Evolutionary conservation across 92 coral and sea anemone species (phyloP).

Genomic region (Anthopleura xanthogrammica): DNA sequence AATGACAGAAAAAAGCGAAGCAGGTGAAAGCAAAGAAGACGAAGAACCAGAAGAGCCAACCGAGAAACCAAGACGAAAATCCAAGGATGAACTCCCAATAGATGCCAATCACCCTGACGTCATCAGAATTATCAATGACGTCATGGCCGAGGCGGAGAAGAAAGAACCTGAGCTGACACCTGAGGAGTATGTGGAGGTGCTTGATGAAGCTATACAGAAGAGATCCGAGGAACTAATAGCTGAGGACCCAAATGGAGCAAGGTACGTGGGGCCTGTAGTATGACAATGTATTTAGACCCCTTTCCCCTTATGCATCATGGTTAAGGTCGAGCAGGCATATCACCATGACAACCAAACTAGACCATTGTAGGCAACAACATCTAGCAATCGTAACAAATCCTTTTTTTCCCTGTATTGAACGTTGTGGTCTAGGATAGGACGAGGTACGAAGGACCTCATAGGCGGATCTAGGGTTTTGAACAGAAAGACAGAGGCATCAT

Average conservation of each 20-base stretch:
- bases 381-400: too few relatives aligned
- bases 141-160: conserved; percentile 77
- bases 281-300: neutral
- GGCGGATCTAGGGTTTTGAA: too few relatives aligned
- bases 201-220: conserved; percentile 87
- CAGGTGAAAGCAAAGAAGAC: conserved; percentile 21
- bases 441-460: too few relatives aligned
- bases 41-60: conserved; percentile 14
- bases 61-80: conserved; percentile 13
- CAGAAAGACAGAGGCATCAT: too few relatives aligned
- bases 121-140: conserved; percentile 70
- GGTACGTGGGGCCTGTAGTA: conserved; percentile 49
- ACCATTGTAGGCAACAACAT: too few relatives aligned
- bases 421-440: too few relatives aligned
- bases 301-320: too few relatives aligned
- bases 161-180: conserved; percentile 85
- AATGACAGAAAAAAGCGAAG: conserved; percentile 42
- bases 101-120: conserved; percentile 95
- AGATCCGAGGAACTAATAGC: conserved; percentile 76
- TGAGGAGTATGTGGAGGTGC: conserved; percentile 87
- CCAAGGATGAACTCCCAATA: conserved; percentile 52
- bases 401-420: too few relatives aligned
- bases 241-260: conserved; percentile 67
- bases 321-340: too few relatives aligned
- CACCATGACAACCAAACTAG: too few relatives aligned